These are phyloP conservation scores for Spinus olivaceus DNA, from an alignment of 2,797 vertebrate genomes.

Conservation along the genomic window DNA sequence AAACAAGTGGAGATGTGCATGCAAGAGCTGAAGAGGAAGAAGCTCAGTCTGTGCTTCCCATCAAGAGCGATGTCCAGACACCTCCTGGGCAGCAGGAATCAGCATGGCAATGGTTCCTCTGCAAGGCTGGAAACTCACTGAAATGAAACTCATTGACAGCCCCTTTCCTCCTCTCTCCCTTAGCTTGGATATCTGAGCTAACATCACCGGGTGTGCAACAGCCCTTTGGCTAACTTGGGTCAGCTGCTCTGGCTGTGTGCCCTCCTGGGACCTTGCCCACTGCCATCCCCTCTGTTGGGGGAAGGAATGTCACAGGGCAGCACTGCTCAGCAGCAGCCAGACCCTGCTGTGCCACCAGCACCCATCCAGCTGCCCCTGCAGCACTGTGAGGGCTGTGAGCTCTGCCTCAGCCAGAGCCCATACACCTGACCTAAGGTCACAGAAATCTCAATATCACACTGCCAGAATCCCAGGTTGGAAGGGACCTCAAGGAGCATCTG, in stretches of 20 bases:
- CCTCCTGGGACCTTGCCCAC: background rate
- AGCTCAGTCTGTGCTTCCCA: background rate
- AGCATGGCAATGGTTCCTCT: fast-evolving
- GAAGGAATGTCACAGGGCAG: background rate
- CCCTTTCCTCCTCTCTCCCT: too few species aligned
- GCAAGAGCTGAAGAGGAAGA: background rate
- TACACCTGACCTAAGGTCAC: background rate
- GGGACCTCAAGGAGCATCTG: background rate
- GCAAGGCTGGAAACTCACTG: background rate
- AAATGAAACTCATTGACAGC: background rate
- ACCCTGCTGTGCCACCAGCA: background rate
- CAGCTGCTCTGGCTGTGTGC: background rate
- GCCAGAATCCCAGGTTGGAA: background rate
- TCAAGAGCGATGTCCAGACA: fast-evolving
- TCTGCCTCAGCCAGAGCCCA: background rate
- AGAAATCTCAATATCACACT: background rate
- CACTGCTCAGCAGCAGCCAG: background rate
- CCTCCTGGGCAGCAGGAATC: background rate
- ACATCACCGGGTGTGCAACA: background rate
- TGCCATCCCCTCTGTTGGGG: background rate
- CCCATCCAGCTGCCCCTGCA: too few species aligned
- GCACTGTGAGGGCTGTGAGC: background rate
- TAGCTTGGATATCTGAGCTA: background rate
- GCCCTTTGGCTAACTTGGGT: too few species aligned
- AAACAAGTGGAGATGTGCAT: background rate